These are phyloP conservation scores for Pseudonaja textilis DNA, from an alignment of 2,113 vertebrate species.

Conservation along the genomic window DNA sequence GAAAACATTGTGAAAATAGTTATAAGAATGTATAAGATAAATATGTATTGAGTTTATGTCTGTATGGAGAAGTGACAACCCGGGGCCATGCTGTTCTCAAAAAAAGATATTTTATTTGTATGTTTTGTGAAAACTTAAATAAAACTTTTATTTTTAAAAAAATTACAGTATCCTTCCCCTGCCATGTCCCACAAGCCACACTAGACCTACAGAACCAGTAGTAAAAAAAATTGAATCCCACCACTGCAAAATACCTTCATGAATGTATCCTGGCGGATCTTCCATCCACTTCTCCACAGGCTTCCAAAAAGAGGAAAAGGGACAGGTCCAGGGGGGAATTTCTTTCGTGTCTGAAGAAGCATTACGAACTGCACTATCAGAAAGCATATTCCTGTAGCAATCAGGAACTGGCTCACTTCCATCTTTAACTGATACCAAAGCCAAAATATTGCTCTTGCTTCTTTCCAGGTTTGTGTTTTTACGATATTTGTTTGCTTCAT, in stretches of 20 bases:
- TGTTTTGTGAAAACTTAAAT: no score
- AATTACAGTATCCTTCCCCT: no score
- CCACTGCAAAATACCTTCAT: slow-evolving; percentile 52
- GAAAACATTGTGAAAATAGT: no score
- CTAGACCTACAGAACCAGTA: no score
- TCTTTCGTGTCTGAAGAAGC: slow-evolving; percentile 43
- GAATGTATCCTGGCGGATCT: slow-evolving; percentile 56
- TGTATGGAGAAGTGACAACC: no score
- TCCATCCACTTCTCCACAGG: slow-evolving; percentile 64
- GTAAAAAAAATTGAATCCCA: no score
- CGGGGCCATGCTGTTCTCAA: no score
- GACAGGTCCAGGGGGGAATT: slow-evolving; percentile 61
- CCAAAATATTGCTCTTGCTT: not conserved
- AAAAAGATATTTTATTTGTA: no score
- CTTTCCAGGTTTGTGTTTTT: not conserved
- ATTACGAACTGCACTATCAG: slow-evolving; percentile 49
- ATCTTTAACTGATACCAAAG: slow-evolving; percentile 2
- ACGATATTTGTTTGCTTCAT: not conserved
- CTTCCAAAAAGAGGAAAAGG: slow-evolving; percentile 64
- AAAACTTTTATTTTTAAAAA: no score
- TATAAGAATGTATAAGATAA: no score
- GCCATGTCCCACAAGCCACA: no score
- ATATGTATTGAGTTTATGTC: no score
- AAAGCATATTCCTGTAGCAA: slow-evolving; percentile 1
- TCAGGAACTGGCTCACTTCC: not conserved